A percentile compares a stretch with the other conserved stretches of the same genome.
Conservation (phyloP, 2,797 vertebrate species). For the Dromococcyx pavoninus region DNA sequence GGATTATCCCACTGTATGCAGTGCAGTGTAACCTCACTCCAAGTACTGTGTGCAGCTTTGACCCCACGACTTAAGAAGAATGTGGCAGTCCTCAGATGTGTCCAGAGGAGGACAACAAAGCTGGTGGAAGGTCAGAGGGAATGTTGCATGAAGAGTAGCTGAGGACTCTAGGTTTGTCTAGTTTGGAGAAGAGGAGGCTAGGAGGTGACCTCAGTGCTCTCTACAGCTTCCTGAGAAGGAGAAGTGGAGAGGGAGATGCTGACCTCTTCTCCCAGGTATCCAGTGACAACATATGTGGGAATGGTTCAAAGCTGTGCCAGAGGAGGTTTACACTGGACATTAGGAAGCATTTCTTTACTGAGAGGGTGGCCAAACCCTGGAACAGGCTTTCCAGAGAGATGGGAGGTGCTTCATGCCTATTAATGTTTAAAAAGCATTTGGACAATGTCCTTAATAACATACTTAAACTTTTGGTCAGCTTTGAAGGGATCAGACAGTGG, state of each 20-base stretch:
- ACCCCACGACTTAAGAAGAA: not conserved
- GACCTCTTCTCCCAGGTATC: not conserved
- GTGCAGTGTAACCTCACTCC: not conserved
- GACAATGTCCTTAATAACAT: not conserved
- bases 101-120: not conserved
- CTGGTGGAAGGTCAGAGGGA: not conserved
- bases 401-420: too few relatives aligned
- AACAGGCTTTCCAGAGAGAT: too few relatives aligned
- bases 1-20: rapidly evolving
- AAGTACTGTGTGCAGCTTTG: not conserved
- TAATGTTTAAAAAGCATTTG: not conserved
- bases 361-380: too few relatives aligned
- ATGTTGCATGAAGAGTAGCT: not conserved
- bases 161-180: not conserved
- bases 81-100: not conserved
- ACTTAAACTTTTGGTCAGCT: not conserved
- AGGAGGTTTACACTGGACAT: not conserved
- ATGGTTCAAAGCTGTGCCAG: not conserved
- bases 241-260: not conserved
- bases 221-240: not conserved
- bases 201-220: not conserved
- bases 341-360: too few relatives aligned
- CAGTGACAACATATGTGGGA: rapidly evolving
- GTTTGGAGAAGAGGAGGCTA: not conserved
- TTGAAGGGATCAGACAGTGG: not conserved